Evolutionary conservation across 2,797 vertebrate species (phyloP), one percentile per base, ranked within the genome.

Genomic region (Sparidentex hasta): DNA sequence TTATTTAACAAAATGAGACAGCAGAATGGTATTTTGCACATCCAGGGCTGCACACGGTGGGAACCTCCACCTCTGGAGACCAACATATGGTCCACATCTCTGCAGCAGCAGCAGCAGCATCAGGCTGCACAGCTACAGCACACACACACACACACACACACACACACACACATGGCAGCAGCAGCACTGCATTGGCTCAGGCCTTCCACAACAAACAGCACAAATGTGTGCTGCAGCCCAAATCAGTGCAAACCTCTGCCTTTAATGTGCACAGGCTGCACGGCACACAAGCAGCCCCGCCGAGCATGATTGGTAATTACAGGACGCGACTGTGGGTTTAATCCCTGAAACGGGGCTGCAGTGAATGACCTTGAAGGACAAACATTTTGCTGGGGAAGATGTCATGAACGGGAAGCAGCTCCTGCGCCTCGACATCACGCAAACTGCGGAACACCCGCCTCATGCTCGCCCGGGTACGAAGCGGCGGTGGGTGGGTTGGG

Each of bases 311-410:
- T 54, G 65, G 52, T 70, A 64, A 74, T 76, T 52, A 66, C 2
- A 55, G 50, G 25, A 55, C 11, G 43, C 4, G 52, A 55, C 68
- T 14, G 27, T 1, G 12, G 47, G 57, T 51, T 76, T 79, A 78
- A 76, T 87, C 73, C 67, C 51, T 74, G 47, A 65, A 78, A 71
- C 3, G 14, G n/a, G 68, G 68, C 59, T 78, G 46, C 78, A 56
- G 55, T 71, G 86, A 90, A 95, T 96, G 96, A 96, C 96, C 96
- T 96, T 96, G 96, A 25, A 96, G 92, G 84, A 89, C 71, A 58
- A 83, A 87, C 86, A 75, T 84, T 90, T 83, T 81, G 74, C 83
- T 25, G 82, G 66, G 66, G 81, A 84, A 74, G 78, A 92, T 83
- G 82, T 74, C 73, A 84, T 71, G 83, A 41, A 33, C 29, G 29